A percentile compares a stretch with the other conserved stretches of the same genome.
These are phyloP conservation scores for Discoglossus pictus DNA, from an alignment of 2,797 vertebrate genomes.

Conservation along the genomic window DNA sequence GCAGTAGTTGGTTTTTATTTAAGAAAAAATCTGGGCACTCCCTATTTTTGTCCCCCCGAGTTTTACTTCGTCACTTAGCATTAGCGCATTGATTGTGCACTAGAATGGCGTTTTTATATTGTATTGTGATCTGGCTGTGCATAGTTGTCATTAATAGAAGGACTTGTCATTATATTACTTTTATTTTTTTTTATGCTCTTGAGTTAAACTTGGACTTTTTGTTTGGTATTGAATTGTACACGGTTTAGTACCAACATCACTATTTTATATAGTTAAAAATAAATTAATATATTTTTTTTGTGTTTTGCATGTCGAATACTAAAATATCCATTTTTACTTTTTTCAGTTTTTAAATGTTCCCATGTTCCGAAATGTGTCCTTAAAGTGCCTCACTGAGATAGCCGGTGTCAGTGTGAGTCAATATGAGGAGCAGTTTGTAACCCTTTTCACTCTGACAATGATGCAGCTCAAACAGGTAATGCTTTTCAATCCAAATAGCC, in stretches of 20 bases:
- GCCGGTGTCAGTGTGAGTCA: slow-evolving; percentile 96
- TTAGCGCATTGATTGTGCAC: too few species aligned
- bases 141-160: too few species aligned
- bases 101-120: too few species aligned
- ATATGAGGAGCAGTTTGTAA: slow-evolving; percentile 97
- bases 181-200: not conserved
- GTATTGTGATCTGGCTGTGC: too few species aligned
- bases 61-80: too few species aligned
- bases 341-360: slow-evolving; percentile 93
- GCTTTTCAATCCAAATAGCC: not conserved
- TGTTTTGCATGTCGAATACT: not conserved
- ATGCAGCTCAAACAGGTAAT: slow-evolving; percentile 96
- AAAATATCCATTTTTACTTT: slow-evolving; percentile 14
- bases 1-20: too few species aligned
- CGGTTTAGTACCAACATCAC: too few species aligned
- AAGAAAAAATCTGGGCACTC: too few species aligned
- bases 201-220: too few species aligned
- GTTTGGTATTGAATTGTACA: too few species aligned
- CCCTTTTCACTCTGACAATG: slow-evolving; percentile 94
- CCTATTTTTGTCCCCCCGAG: too few species aligned
- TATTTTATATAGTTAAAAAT: too few species aligned
- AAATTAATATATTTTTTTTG: not conserved
- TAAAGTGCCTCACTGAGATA: slow-evolving; percentile 98
- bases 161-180: not conserved
- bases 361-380: slow-evolving; percentile 96